Evolutionary conservation across 2,888 invertebrate genomes (phyloP).

Genomic region (Eueremaeus valkanovi): DNA sequence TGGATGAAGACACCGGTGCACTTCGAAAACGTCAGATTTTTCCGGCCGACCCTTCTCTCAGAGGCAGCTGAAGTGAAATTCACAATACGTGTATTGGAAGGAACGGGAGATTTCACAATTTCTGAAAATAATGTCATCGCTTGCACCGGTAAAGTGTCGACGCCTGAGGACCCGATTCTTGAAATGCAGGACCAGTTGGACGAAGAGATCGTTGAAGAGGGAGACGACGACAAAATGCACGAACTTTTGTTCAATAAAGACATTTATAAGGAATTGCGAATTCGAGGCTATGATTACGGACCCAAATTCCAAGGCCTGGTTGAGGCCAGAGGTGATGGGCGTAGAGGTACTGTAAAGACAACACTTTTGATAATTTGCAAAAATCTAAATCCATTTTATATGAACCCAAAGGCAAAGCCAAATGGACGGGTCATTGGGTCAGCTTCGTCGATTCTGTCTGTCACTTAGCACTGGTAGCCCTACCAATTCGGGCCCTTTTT

Average conservation of each 20-base stretch:
- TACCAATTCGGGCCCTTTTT: slow-evolving; percentile 70
- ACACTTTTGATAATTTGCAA: no score
- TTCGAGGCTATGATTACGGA: slow-evolving; percentile 79
- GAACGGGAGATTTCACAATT: slow-evolving; percentile 54
- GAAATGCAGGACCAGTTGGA: slow-evolving; percentile 34
- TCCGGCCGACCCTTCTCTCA: slow-evolving; percentile 86
- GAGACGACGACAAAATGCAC: slow-evolving; percentile 50
- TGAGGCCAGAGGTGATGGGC: slow-evolving; percentile 64
- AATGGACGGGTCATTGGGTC: slow-evolving; percentile 90
- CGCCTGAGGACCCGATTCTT: slow-evolving; percentile 42
- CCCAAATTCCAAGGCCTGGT: slow-evolving; percentile 76
- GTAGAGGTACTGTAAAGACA: no score
- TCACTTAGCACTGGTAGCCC: slow-evolving; percentile 79
- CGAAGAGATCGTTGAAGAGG: slow-evolving; percentile 24
- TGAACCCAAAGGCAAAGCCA: slow-evolving; percentile 66
- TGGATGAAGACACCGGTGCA: slow-evolving; percentile 75
- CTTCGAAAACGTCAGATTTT: slow-evolving; percentile 66
- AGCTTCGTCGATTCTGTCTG: slow-evolving; percentile 94
- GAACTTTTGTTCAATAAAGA: slow-evolving; percentile 56
- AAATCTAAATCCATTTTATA: no score
- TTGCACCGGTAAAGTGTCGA: slow-evolving; percentile 51
- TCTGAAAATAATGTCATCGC: slow-evolving; percentile 51
- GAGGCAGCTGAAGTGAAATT: slow-evolving; percentile 72
- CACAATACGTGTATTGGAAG: slow-evolving; percentile 61
- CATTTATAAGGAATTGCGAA: slow-evolving; percentile 76